Evolutionary conservation across 1,140 invertebrate genomes (phyloP).

Genomic region (Papilio polytes): DNA sequence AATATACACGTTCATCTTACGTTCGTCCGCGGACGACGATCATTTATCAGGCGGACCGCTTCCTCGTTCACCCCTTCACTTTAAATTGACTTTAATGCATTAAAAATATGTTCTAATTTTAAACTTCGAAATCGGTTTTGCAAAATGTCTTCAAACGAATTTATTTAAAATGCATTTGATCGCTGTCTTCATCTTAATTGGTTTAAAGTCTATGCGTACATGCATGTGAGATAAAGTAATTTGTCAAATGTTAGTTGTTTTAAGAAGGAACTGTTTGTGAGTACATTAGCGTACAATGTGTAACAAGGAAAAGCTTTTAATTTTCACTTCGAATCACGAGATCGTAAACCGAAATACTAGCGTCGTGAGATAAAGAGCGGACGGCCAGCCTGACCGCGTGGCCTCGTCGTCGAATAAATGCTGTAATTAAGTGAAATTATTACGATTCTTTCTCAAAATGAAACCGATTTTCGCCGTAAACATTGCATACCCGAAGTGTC

Average conservation of each 20-base stretch:
- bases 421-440: constrained; percentile 83
- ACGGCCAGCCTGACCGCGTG: constrained; percentile 58
- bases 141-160: neutral
- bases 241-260: neutral
- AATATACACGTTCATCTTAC: neutral
- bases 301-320: constrained; percentile 68
- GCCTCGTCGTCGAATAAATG: constrained; percentile 75
- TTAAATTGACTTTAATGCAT: constrained; percentile 6
- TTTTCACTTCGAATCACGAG: constrained; percentile 62
- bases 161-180: neutral
- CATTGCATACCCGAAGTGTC: constrained; percentile 60
- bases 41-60: constrained; percentile 9
- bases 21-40: constrained; percentile 1
- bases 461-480: constrained; percentile 72
- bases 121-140: neutral
- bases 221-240: neutral
- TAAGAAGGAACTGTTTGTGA: neutral
- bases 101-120: neutral
- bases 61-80: constrained; percentile 14
- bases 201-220: neutral
- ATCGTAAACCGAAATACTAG: constrained; percentile 48
- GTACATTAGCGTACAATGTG: constrained; percentile 42
- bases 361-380: constrained; percentile 56
- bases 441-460: constrained; percentile 78
- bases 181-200: neutral